Evolutionary conservation across 2,888 invertebrate genomes (phyloP).

Genomic region (Hofmannophila pseudospretella): DNA sequence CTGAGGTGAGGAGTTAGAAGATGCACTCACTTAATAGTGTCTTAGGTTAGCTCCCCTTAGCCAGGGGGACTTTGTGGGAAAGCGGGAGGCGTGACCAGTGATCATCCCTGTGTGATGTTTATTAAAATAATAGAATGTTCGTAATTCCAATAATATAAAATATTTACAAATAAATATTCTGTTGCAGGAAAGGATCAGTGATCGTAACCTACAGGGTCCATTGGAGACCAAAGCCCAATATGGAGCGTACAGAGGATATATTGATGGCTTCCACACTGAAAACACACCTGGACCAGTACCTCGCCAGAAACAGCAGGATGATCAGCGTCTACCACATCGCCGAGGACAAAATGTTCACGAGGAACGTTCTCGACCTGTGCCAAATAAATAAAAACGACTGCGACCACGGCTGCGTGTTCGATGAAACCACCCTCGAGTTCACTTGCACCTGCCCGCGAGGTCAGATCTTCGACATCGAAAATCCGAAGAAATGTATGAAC

Average conservation of each 20-base stretch:
- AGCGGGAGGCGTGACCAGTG: too few relatives aligned
- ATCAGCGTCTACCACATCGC: constrained; percentile 72
- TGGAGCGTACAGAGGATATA: constrained; percentile 63
- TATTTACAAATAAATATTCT: too few relatives aligned
- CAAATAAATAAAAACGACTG: constrained; percentile 81
- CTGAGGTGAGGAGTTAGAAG: constrained; percentile 78
- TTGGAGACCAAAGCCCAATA: constrained; percentile 77
- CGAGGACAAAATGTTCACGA: constrained; percentile 51
- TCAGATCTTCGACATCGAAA: constrained; percentile 50
- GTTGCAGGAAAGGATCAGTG: constrained; percentile 81
- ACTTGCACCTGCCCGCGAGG: constrained; percentile 81
- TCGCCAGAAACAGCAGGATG: constrained; percentile 70
- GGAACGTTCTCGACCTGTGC: constrained; percentile 80
- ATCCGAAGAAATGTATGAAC: constrained; percentile 62
- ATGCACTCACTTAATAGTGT: too few relatives aligned
- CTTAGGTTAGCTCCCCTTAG: too few relatives aligned
- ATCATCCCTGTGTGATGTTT: too few relatives aligned
- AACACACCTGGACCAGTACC: constrained; percentile 65
- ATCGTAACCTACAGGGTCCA: constrained; percentile 81
- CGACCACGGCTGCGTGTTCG: constrained; percentile 82
- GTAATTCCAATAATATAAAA: too few relatives aligned
- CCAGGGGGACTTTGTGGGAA: too few relatives aligned
- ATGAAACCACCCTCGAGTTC: constrained; percentile 80
- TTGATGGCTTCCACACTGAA: constrained; percentile 66
- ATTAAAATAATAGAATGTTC: too few relatives aligned